Percentiles rank a stretch among this genome's conserved stretches.
These are phyloP conservation scores for Anseranas semipalmata DNA, from an alignment of 2,113 vertebrate species.

Conservation along the genomic window DNA sequence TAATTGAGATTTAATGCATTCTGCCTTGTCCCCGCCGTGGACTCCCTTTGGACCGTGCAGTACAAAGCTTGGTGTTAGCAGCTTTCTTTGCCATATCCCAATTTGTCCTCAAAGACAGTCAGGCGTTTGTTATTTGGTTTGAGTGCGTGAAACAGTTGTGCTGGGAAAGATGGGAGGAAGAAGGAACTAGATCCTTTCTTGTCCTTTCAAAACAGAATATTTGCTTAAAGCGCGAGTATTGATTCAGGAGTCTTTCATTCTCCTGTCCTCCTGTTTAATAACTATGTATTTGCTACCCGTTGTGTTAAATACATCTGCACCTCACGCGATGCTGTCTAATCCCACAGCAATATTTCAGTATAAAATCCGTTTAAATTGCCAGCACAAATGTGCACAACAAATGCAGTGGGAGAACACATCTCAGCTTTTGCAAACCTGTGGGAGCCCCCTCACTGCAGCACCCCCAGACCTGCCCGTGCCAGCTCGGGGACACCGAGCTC, in stretches of 20 bases:
- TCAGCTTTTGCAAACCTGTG: background rate
- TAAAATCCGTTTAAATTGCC: background rate
- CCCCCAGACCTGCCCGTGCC: background rate
- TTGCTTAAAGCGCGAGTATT: background rate
- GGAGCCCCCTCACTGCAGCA: background rate
- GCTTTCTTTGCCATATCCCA: background rate
- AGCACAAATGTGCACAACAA: background rate
- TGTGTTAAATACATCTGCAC: background rate
- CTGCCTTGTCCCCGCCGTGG: constrained; percentile 66
- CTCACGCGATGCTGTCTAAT: background rate
- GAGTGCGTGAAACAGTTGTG: background rate
- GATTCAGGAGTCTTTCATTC: background rate
- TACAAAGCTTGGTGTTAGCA: constrained; percentile 15
- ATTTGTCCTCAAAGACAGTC: background rate
- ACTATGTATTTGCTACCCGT: background rate
- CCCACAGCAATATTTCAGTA: background rate
- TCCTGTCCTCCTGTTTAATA: background rate
- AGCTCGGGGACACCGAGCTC: background rate
- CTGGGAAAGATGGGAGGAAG: background rate
- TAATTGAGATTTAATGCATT: constrained; percentile 83
- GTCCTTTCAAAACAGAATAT: background rate
- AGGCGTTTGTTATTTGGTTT: background rate
- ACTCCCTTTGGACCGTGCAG: constrained; percentile 25
- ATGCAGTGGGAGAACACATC: background rate
- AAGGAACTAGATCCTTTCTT: background rate